Percentiles rank a stretch among this genome's conserved stretches.
Evolutionary conservation across 2,113 vertebrate genomes (phyloP).

Genomic region (Loxodonta africana): DNA sequence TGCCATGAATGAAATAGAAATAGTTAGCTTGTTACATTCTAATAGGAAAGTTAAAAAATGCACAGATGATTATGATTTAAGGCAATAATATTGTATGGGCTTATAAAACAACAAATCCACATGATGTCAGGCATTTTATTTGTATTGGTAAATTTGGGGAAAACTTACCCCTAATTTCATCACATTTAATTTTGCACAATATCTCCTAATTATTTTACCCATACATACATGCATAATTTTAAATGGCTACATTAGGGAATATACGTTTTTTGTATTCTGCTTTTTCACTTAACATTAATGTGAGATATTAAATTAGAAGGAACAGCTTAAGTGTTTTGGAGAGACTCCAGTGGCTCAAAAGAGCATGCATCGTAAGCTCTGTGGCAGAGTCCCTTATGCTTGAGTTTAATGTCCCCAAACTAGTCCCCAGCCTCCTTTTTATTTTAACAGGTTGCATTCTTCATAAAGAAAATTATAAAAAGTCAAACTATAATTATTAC

Average conservation of each 20-base stretch:
- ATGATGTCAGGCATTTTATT: neutral
- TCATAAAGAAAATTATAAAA: constrained; percentile 30
- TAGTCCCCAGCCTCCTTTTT: neutral
- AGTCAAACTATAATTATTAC: neutral
- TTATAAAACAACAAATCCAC: neutral
- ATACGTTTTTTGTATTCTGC: neutral
- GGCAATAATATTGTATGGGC: neutral
- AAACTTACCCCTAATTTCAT: neutral
- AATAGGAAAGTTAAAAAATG: neutral
- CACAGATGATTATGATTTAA: neutral
- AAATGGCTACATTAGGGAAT: neutral
- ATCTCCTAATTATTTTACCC: neutral
- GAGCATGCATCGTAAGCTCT: neutral
- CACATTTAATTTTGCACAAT: neutral
- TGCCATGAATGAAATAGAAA: neutral
- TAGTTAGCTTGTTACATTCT: neutral
- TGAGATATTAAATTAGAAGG: neutral
- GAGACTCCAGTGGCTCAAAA: neutral
- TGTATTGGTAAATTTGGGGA: neutral
- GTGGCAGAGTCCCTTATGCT: neutral
- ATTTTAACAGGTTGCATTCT: neutral
- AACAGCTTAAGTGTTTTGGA: neutral
- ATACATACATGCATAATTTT: neutral
- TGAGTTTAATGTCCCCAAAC: neutral
- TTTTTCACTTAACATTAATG: neutral